A percentile compares a stretch with the other conserved stretches of the same genome.
Conservation (phyloP, 2,113 vertebrate genomes). For the Apteryx mantelli region DNA sequence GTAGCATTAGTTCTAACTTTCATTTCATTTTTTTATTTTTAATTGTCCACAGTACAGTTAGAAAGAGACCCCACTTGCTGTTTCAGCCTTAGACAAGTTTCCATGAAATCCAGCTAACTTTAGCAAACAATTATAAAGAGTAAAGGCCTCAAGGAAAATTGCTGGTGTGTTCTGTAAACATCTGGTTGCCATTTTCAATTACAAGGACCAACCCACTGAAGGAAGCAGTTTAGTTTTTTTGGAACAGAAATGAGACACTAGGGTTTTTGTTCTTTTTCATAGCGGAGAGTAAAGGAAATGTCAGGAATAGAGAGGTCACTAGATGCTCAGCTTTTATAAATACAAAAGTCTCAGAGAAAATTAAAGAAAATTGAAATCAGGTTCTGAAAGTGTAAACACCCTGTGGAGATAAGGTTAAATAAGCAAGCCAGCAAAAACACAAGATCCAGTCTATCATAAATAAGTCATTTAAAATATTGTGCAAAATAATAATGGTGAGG, state of each 20-base stretch:
- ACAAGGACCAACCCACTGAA: slow-evolving; percentile 73
- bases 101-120: slow-evolving; percentile 69
- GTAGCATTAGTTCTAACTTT: neutral
- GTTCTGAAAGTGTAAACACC: slow-evolving; percentile 74
- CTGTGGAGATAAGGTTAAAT: slow-evolving; percentile 75
- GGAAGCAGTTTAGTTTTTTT: slow-evolving; percentile 79
- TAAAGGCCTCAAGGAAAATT: slow-evolving; percentile 64
- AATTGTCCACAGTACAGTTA: neutral
- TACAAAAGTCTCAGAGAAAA: slow-evolving; percentile 75
- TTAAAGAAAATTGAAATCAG: slow-evolving; percentile 77
- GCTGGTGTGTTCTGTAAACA: slow-evolving; percentile 77
- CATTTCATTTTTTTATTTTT: neutral
- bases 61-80: neutral
- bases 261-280: slow-evolving; percentile 75
- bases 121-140: slow-evolving; percentile 68
- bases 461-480: slow-evolving; percentile 54
- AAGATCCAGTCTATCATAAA: slow-evolving; percentile 59
- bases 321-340: slow-evolving; percentile 79
- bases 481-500: slow-evolving; percentile 59
- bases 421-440: slow-evolving; percentile 76
- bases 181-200: slow-evolving; percentile 85
- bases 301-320: slow-evolving; percentile 71
- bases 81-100: slow-evolving; percentile 62
- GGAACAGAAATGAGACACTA: slow-evolving; percentile 73
- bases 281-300: slow-evolving; percentile 74